Conservation (phyloP, 1,140 invertebrate species). For the Neodiprion lecontei region DNA sequence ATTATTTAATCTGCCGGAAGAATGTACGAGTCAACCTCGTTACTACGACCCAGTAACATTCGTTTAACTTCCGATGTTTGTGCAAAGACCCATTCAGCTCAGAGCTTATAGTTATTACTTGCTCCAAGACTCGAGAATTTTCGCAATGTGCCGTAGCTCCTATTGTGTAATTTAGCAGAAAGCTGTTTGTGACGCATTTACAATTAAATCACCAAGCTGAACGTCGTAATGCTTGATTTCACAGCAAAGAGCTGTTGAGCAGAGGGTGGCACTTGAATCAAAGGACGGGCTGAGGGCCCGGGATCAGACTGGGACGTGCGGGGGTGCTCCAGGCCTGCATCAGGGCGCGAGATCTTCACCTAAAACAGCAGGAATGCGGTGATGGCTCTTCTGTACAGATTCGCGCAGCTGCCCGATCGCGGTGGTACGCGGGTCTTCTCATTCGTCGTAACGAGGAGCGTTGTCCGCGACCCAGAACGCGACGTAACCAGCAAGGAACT, state of each 20-base stretch:
- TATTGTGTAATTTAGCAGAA: background rate
- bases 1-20: conserved; percentile 9
- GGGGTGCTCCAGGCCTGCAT: background rate
- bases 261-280: background rate
- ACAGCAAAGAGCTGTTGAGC: background rate
- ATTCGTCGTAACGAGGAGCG: conserved; percentile 81
- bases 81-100: too few species aligned
- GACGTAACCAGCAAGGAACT: conserved; percentile 87
- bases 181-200: background rate
- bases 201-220: background rate
- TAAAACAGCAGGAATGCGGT: conserved; percentile 51
- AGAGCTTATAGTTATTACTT: too few species aligned
- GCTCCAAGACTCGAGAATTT: too few species aligned
- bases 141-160: background rate
- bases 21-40: background rate
- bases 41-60: background rate
- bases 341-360: background rate
- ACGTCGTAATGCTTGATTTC: background rate
- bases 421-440: conserved; percentile 86
- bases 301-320: background rate
- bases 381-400: conserved; percentile 86
- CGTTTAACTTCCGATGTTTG: background rate
- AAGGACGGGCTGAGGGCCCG: background rate
- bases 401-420: conserved; percentile 84
- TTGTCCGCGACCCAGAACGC: conserved; percentile 79